Percentiles rank a stretch among this genome's conserved stretches.
These are phyloP conservation scores for Rostratula benghalensis DNA, from an alignment of 2,113 vertebrate species.

Conservation along the genomic window DNA sequence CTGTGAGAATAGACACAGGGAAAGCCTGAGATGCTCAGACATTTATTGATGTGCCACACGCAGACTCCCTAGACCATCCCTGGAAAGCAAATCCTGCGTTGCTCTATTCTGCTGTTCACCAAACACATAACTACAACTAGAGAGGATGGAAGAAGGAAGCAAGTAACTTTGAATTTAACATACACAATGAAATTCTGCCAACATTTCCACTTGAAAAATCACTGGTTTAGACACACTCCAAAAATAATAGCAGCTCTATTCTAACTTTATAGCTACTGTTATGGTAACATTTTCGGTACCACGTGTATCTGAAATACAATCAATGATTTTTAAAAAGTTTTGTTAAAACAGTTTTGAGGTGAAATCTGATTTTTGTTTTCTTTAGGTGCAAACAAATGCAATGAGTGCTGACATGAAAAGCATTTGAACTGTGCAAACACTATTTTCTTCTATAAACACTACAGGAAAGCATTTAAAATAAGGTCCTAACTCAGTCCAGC, in stretches of 20 bases:
- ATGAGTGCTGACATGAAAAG: neutral
- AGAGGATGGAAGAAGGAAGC: neutral
- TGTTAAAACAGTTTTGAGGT: neutral
- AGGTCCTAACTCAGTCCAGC: neutral
- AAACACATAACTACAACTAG: neutral
- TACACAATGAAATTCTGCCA: neutral
- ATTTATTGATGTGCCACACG: rapidly evolving
- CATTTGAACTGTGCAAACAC: neutral
- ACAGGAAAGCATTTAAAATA: neutral
- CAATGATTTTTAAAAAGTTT: neutral
- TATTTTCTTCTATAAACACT: neutral
- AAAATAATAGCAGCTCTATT: constrained; percentile 1
- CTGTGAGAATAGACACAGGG: rapidly evolving
- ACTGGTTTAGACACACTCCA: neutral
- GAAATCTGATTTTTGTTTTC: neutral
- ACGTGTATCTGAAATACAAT: neutral
- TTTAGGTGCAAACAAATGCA: neutral
- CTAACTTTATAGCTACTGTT: neutral
- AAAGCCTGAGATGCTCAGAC: neutral
- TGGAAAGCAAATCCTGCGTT: neutral
- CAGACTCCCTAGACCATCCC: neutral
- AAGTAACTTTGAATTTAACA: neutral
- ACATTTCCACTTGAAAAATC: neutral
- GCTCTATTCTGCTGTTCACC: neutral
- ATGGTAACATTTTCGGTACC: neutral